phyloP scores from a whole-genome alignment of 1,140 invertebrate genomes.

The Apis dorsata region DNA sequence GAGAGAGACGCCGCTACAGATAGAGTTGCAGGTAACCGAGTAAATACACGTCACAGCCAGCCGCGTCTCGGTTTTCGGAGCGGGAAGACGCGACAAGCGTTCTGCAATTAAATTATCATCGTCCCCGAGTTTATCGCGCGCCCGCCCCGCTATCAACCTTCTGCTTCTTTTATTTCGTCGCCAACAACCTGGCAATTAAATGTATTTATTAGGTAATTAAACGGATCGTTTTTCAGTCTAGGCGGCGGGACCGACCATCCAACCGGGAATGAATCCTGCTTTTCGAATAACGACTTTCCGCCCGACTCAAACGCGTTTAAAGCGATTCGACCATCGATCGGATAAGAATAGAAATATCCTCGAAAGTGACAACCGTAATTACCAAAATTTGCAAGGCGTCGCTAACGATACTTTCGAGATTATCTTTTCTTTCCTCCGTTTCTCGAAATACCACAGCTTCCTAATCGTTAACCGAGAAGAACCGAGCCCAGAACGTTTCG shows the following conservation, averaged over 20 bases:
- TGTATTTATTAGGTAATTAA: constrained; percentile 57
- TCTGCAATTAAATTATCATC: constrained; percentile 66
- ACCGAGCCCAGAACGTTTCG: constrained; percentile 26
- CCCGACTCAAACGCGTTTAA: no score
- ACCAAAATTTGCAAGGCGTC: not conserved
- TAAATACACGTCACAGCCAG: constrained; percentile 59
- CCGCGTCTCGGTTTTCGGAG: constrained; percentile 42
- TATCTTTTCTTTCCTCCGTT: not conserved
- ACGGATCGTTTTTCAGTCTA: not conserved
- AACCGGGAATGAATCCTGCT: not conserved
- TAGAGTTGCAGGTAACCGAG: not conserved
- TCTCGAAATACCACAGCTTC: no score
- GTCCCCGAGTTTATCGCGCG: constrained; percentile 26
- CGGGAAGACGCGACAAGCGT: constrained; percentile 43
- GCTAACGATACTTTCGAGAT: not conserved
- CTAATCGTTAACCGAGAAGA: not conserved
- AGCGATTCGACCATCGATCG: not conserved
- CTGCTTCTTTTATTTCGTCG: constrained; percentile 2
- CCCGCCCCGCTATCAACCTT: not conserved
- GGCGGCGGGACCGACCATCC: not conserved
- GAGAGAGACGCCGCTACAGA: not conserved
- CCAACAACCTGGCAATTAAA: constrained; percentile 3
- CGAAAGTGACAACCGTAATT: not conserved
- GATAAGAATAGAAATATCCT: not conserved
- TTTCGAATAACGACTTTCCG: not conserved